phyloP scores from a whole-genome alignment of 2,888 invertebrate species.

The Ormyrus rosae region DNA sequence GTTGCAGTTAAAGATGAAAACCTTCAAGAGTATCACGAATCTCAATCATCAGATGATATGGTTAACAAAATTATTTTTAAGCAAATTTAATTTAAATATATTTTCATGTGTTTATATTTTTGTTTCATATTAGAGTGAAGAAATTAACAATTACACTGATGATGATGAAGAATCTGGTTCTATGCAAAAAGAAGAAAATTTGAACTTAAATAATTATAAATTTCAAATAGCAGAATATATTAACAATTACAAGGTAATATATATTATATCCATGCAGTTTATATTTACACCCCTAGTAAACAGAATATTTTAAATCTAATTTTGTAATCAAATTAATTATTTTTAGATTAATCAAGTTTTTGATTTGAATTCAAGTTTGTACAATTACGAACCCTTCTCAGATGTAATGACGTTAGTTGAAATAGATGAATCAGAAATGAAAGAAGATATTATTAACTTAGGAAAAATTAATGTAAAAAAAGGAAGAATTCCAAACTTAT shows the following conservation, averaged over 20 bases:
- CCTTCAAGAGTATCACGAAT: slow-evolving; percentile 69
- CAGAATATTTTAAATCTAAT: slow-evolving; percentile 1
- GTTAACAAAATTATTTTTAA: slow-evolving; percentile 26
- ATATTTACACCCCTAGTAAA: not conserved
- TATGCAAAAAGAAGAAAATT: slow-evolving; percentile 25
- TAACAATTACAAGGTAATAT: slow-evolving; percentile 79
- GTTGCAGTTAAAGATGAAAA: slow-evolving; percentile 79
- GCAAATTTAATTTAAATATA: not conserved
- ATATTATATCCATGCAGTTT: not conserved
- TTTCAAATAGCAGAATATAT: slow-evolving; percentile 79
- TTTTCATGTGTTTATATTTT: not conserved
- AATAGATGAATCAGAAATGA: slow-evolving; percentile 62
- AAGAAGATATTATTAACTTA: slow-evolving; percentile 62
- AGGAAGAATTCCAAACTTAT: slow-evolving; percentile 62
- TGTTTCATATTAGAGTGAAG: not conserved
- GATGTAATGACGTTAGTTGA: slow-evolving; percentile 60
- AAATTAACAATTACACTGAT: not conserved
- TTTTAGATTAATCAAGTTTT: slow-evolving; percentile 67
- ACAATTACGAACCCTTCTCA: slow-evolving; percentile 59
- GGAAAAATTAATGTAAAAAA: slow-evolving; percentile 58
- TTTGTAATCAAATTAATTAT: slow-evolving; percentile 28
- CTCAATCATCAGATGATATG: not conserved
- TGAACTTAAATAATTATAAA: slow-evolving; percentile 37
- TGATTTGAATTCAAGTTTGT: slow-evolving; percentile 66
- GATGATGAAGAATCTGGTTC: slow-evolving; percentile 20